Evolutionary conservation across 2,797 vertebrate genomes (phyloP).

Genomic region (Betta splendens): DNA sequence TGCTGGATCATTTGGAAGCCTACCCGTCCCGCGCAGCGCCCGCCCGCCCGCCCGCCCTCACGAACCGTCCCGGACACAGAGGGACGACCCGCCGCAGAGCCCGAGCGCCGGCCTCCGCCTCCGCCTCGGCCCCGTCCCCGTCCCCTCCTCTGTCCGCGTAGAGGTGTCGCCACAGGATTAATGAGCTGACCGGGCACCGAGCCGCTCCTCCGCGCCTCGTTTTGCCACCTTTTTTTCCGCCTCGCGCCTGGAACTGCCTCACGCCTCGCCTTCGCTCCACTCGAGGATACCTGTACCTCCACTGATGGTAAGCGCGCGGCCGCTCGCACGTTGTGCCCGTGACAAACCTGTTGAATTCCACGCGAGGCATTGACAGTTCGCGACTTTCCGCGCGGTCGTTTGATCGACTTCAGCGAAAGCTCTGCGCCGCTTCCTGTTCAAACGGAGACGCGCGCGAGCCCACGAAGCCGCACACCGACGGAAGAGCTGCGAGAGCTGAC

Average conservation of each 20-base stretch:
- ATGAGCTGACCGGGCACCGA: slow-evolving; percentile 61
- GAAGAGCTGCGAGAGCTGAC: not conserved
- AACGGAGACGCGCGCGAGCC: not conserved
- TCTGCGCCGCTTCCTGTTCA: not conserved
- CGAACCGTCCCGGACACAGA: slow-evolving; percentile 56
- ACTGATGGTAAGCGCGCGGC: slow-evolving; percentile 82
- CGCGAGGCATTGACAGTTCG: slow-evolving; percentile 13
- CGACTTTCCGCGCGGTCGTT: slow-evolving; percentile 1
- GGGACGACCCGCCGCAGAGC: slow-evolving; percentile 51
- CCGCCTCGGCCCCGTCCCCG: no score
- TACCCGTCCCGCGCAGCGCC: slow-evolving; percentile 60
- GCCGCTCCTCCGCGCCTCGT: slow-evolving; percentile 55
- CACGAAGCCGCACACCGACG: not conserved
- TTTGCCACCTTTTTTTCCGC: slow-evolving; percentile 56
- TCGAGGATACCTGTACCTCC: slow-evolving; percentile 79
- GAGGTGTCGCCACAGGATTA: slow-evolving; percentile 72
- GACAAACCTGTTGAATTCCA: slow-evolving; percentile 9
- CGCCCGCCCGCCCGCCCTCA: slow-evolving; percentile 50
- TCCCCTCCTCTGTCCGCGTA: slow-evolving; percentile 30
- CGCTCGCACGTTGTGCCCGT: slow-evolving; percentile 14
- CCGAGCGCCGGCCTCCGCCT: slow-evolving; percentile 36
- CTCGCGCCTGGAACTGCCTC: slow-evolving; percentile 70
- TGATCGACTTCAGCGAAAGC: not conserved
- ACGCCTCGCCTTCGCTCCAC: slow-evolving; percentile 52
- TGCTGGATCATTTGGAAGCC: slow-evolving; percentile 80